Evolutionary conservation across 2,888 invertebrate genomes (phyloP).

Genomic region (Volucella inflata): DNA sequence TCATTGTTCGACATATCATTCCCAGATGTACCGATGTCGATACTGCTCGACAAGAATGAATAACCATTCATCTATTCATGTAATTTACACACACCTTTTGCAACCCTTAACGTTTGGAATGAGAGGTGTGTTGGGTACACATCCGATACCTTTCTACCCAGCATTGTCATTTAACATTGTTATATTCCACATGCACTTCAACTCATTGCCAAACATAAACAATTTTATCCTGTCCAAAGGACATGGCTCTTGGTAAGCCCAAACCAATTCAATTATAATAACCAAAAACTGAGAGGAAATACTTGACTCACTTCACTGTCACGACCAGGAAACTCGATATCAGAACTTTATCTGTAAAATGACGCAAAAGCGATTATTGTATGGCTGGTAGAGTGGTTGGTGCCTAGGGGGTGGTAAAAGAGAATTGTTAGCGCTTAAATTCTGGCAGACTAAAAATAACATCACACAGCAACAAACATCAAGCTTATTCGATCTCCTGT

Average conservation of each 20-base stretch:
- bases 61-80: slow-evolving; percentile 29
- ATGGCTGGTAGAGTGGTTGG: not conserved
- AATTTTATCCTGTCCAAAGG: slow-evolving; percentile 67
- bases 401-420: slow-evolving; percentile 9
- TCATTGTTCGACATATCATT: slow-evolving; percentile 70
- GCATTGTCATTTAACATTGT: slow-evolving; percentile 62
- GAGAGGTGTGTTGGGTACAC: slow-evolving; percentile 37
- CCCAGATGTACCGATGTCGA: slow-evolving; percentile 40
- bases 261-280: slow-evolving; percentile 63
- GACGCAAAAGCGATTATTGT: slow-evolving; percentile 61
- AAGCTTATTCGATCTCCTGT: slow-evolving; percentile 47
- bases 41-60: slow-evolving; percentile 38
- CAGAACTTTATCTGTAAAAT: slow-evolving; percentile 72
- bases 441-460: slow-evolving; percentile 34
- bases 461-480: slow-evolving; percentile 32
- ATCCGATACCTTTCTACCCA: slow-evolving; percentile 8
- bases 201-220: slow-evolving; percentile 52
- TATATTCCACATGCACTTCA: slow-evolving; percentile 66
- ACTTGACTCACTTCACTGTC: slow-evolving; percentile 70
- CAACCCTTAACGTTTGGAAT: slow-evolving; percentile 36
- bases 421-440: slow-evolving; percentile 49
- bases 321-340: slow-evolving; percentile 68
- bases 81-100: slow-evolving; percentile 55
- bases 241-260: slow-evolving; percentile 64
- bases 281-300: slow-evolving; percentile 53